Evolutionary conservation across 37 sponge, comb jelly and placozoan genomes (phyloP).

Genomic region (Haliclona indistincta): DNA sequence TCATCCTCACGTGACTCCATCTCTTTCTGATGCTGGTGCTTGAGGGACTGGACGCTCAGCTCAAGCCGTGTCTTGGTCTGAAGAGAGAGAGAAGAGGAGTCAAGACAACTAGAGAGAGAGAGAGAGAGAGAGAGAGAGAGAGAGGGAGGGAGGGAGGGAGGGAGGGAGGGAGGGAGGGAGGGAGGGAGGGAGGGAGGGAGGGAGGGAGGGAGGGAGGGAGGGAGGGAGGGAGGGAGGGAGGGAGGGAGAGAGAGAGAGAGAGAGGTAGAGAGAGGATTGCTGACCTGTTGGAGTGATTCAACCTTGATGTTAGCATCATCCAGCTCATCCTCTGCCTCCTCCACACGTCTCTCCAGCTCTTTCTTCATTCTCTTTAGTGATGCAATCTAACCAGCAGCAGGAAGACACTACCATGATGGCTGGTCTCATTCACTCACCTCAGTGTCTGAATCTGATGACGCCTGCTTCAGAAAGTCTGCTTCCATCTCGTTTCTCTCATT

Average conservation of each 20-base stretch:
- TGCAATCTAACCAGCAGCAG: slow-evolving; percentile 57
- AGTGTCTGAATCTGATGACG: background rate
- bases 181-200: background rate
- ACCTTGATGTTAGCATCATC: slow-evolving; percentile 79
- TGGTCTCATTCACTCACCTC: background rate
- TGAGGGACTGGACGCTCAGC: slow-evolving; percentile 69
- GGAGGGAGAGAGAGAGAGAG: background rate
- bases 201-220: background rate
- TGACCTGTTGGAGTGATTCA: slow-evolving; percentile 9
- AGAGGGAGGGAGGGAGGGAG: background rate
- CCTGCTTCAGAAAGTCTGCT: slow-evolving; percentile 47
- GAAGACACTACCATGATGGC: background rate
- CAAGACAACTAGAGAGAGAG: background rate
- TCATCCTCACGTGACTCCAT: slow-evolving; percentile 94
- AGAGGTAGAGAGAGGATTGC: background rate
- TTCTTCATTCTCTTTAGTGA: slow-evolving; percentile 82
- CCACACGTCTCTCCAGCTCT: slow-evolving; percentile 86
- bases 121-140: background rate
- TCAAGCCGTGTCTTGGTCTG: slow-evolving; percentile 80
- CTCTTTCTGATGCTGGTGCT: slow-evolving; percentile 73
- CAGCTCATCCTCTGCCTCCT: slow-evolving; percentile 94
- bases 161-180: background rate
- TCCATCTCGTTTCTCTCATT: slow-evolving; percentile 79
- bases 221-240: background rate
- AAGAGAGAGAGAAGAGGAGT: background rate